Evolutionary conservation across 2,888 invertebrate species (phyloP), one percentile per base, ranked within the genome.

Genomic region (Sphaerophoria taeniata): DNA sequence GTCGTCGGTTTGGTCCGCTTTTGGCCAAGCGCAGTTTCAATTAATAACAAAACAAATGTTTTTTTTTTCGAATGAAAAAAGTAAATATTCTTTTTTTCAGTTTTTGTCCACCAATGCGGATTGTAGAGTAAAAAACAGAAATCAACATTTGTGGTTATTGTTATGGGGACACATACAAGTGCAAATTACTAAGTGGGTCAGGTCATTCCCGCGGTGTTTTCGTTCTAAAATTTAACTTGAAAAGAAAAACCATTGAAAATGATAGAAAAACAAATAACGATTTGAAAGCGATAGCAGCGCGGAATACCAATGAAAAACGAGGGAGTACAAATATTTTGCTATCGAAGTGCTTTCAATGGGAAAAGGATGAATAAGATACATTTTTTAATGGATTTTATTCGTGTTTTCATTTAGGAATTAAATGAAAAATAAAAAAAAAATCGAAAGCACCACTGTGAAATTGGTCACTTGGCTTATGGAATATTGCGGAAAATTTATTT

Each of bases 141-240:
- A 85, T 73, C n/a, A n/a, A 81, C 69, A 69, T 85, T 81, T 85
- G 85, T 60, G 85, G 85, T 85, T 85, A 81, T 85, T 85, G 85
- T 85, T 85, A 85, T 77, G 72, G 73, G 51, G 70, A 76, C 81
- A 9, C 9, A 58, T 61, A n/a, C 51, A 61, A 73, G 80, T 76
- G 65, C 76, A 76, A 73, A 63, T 81, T 70, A 76, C 81, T 85
- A 85, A 85, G 76, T 81, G 76, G 85, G 85, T 85, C 85, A 85
- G 76, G 76, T 81, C 76, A 72, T 81, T 70, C 70, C 69, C 72
- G 76, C 67, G 55, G 72, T 63, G 33, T 61, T 55, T 76, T 69
- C 49, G 16, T 39, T 9, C 16, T 69, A 7, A 49, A 61, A 45
- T 49, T n/a, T 5, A 55, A 60, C 24, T 24, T 24, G 24, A 24